Percentiles rank a stretch among this genome's conserved stretches.
phyloP scores from a whole-genome alignment of 2,888 invertebrate genomes.

The Eupithecia exiguata region DNA sequence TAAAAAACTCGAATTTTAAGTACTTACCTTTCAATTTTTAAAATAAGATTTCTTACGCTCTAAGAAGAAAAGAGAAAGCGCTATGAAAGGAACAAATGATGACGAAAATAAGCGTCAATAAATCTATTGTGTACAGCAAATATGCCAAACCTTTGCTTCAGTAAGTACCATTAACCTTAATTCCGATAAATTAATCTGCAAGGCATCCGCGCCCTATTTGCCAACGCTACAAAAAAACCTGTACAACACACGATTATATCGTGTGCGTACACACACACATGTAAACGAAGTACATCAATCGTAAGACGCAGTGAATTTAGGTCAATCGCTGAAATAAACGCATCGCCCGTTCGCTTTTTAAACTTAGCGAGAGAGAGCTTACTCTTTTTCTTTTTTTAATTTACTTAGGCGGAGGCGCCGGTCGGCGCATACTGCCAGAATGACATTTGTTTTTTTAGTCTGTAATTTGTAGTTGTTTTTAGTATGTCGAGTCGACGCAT shows the following conservation, averaged over 20 bases:
- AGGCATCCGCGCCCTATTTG: conserved; percentile 36
- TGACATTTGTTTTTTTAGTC: conserved; percentile 40
- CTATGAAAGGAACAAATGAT: not conserved
- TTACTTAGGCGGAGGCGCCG: conserved; percentile 53
- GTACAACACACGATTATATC: conserved; percentile 46
- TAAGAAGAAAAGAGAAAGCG: not conserved
- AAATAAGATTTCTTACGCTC: not conserved
- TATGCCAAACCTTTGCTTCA: conserved; percentile 21
- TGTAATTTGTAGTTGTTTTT: conserved; percentile 34
- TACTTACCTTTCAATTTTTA: not conserved
- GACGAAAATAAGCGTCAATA: not conserved
- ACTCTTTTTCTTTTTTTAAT: conserved; percentile 52
- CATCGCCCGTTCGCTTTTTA: conserved; percentile 51
- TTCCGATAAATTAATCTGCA: conserved; percentile 32
- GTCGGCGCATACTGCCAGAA: conserved; percentile 38
- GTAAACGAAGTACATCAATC: conserved; percentile 46
- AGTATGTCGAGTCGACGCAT: conserved; percentile 15
- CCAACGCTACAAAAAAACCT: conserved; percentile 51
- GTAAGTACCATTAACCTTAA: conserved; percentile 28
- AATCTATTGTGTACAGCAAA: conserved; percentile 12
- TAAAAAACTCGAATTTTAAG: not conserved
- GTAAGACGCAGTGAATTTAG: conserved; percentile 71
- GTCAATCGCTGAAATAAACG: conserved; percentile 79
- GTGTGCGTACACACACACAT: conserved; percentile 53
- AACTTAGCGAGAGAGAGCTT: conserved; percentile 53